Conservation (phyloP, 2,888 invertebrate genomes). For the Sericinus montela region DNA sequence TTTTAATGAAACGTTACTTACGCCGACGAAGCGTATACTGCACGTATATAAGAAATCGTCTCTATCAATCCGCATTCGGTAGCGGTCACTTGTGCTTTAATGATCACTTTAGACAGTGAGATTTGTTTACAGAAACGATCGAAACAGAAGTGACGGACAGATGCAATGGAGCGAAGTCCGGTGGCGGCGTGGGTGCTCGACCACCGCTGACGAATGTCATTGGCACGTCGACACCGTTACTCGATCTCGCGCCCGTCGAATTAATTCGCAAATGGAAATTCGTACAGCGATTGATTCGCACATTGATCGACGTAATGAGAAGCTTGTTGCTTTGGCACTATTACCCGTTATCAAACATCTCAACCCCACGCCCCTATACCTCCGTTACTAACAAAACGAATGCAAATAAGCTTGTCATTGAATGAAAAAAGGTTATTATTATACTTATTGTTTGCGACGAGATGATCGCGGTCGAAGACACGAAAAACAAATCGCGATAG, state of each 20-base stretch:
- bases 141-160: conserved; percentile 21
- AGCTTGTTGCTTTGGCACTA: conserved; percentile 55
- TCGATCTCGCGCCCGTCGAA: conserved; percentile 73
- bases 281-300: conserved; percentile 62
- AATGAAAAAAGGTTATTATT: conserved; percentile 41
- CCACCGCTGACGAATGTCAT: conserved; percentile 72
- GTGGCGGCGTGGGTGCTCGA: conserved; percentile 36
- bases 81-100: conserved; percentile 24
- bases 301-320: conserved; percentile 68
- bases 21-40: conserved; percentile 33
- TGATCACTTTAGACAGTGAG: conserved; percentile 25
- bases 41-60: conserved; percentile 3
- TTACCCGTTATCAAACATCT: conserved; percentile 58
- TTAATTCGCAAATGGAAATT: conserved; percentile 73
- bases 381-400: conserved; percentile 32
- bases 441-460: conserved; percentile 46
- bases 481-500: conserved; percentile 38
- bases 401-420: conserved; percentile 38
- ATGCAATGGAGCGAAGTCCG: conserved; percentile 29
- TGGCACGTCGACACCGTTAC: conserved; percentile 75
- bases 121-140: conserved; percentile 23
- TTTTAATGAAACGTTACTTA: conserved; percentile 68
- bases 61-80: conserved; percentile 34
- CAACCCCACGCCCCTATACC: conserved; percentile 44
- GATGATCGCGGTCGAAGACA: conserved; percentile 60